phyloP scores from a whole-genome alignment of 2,888 invertebrate genomes.

The Hypena proboscidalis region DNA sequence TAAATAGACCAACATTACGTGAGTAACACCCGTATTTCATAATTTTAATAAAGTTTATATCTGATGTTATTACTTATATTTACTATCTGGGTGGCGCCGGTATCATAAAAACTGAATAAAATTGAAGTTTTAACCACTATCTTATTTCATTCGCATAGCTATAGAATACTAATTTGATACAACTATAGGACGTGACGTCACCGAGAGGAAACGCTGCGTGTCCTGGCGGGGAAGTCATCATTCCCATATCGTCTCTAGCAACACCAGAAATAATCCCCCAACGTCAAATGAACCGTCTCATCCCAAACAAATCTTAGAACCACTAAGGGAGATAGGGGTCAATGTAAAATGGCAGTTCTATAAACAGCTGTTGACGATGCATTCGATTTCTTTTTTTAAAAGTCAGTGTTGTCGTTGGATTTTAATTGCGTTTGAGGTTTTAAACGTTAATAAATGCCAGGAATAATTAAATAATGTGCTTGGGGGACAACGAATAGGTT shows the following conservation, averaged over 20 bases:
- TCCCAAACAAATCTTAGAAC: conserved; percentile 14
- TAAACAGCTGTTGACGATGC: conserved; percentile 79
- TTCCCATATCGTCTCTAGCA: conserved; percentile 71
- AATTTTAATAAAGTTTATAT: too few relatives aligned
- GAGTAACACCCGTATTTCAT: too few relatives aligned
- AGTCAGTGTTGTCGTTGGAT: conserved; percentile 39
- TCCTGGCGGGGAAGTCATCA: conserved; percentile 73
- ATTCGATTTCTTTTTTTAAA: conserved; percentile 52
- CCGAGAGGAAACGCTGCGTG: conserved; percentile 69
- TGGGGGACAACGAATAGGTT: conserved; percentile 15
- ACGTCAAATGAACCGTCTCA: conserved; percentile 32
- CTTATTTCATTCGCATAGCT: too few relatives aligned
- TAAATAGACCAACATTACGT: too few relatives aligned
- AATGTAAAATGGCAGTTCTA: conserved; percentile 61
- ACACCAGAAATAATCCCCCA: conserved; percentile 71
- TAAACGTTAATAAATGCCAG: conserved; percentile 19
- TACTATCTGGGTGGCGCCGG: too few relatives aligned
- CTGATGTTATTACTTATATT: too few relatives aligned
- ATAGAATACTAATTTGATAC: conserved; percentile 24
- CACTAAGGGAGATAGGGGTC: conserved; percentile 43
- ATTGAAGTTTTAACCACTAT: too few relatives aligned
- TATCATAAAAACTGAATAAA: too few relatives aligned
- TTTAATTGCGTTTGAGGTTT: conserved; percentile 39
- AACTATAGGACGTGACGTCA: conserved; percentile 73
- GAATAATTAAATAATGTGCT: conserved; percentile 21